phyloP scores from a whole-genome alignment of 2,888 invertebrate species.

The Opisthograptis luteolata region DNA sequence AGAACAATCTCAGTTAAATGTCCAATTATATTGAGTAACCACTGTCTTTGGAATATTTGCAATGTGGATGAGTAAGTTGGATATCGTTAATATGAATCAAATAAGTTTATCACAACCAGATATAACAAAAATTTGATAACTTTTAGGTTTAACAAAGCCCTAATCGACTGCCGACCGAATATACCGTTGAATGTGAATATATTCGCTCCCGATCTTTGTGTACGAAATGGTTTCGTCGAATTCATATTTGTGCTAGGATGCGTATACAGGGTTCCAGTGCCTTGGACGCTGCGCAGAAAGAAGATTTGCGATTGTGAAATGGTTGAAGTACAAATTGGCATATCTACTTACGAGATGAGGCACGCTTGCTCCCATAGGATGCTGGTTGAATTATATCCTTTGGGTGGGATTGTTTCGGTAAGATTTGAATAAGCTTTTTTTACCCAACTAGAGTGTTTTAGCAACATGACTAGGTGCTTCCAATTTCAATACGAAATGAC shows the following conservation, averaged over 20 bases:
- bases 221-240: slow-evolving; percentile 57
- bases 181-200: slow-evolving; percentile 61
- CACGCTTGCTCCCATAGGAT: slow-evolving; percentile 69
- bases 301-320: slow-evolving; percentile 76
- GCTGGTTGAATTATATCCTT: slow-evolving; percentile 62
- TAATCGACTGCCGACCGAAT: slow-evolving; percentile 65
- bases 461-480: too few species aligned
- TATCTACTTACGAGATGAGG: slow-evolving; percentile 70
- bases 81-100: too few species aligned
- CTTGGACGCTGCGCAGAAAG: slow-evolving; percentile 68
- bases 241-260: slow-evolving; percentile 70
- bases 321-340: slow-evolving; percentile 68
- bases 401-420: slow-evolving; percentile 68
- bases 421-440: too few species aligned
- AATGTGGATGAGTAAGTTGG: slow-evolving; percentile 71
- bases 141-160: slow-evolving; percentile 72
- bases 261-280: slow-evolving; percentile 59
- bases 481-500: too few species aligned
- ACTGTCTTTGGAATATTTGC: slow-evolving; percentile 76
- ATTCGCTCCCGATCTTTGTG: slow-evolving; percentile 70
- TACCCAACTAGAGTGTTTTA: too few species aligned
- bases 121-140: too few species aligned
- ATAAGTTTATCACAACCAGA: too few species aligned
- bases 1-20: slow-evolving; percentile 71
- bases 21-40: slow-evolving; percentile 73